Evolutionary conservation across 2,888 invertebrate species (phyloP), one percentile per base, ranked within the genome.

Genomic region (Artemia sp.): DNA sequence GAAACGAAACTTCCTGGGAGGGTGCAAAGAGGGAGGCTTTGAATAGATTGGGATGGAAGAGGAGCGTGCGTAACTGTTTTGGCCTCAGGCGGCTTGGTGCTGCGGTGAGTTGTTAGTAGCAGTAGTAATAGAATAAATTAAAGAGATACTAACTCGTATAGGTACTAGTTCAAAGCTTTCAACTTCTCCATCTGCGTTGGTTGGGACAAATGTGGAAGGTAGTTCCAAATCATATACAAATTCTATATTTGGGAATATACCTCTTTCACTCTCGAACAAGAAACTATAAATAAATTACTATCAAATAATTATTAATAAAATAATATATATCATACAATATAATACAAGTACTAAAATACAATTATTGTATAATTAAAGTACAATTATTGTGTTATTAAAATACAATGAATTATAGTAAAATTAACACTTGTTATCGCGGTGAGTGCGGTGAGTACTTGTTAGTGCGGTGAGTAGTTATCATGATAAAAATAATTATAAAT

Each of bases 121-220:
- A n/a, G 12, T 24, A 12, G 14, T 69, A n/a, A n/a, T 64, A 69
- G 9, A 6, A 19, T 19, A 14, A 66, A 67, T 38, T 38, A 38
- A 38, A 38, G 6, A 66, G 10, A 67, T 70, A 73, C 74, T 72
- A 78, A 93, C 89, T 74, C 85, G 84, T 24, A 91, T 88, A 67
- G 92, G 86, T 72, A 92, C 81, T 73, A 93, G 81, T 78, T 92
- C 89, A 79, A 95, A 95, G 71, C 85, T 86, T 78, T 92, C 91
- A 51, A 94, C 93, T 81, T 95, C 95, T 12, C 94, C 94, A 78
- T 95, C 95, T 52, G 89, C 87, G 80, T 93, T 94, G 75, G 85
- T 86, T n/a, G 95, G 95, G 73, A 86, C 81, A 80, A 95, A 95
- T 77, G 92, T 91, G 70, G 85, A 78, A 14, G 95, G 94, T 75